Percentiles rank a stretch among this genome's conserved stretches.
Evolutionary conservation across 2,113 vertebrate species (phyloP).

Genomic region (Lepus americanus): DNA sequence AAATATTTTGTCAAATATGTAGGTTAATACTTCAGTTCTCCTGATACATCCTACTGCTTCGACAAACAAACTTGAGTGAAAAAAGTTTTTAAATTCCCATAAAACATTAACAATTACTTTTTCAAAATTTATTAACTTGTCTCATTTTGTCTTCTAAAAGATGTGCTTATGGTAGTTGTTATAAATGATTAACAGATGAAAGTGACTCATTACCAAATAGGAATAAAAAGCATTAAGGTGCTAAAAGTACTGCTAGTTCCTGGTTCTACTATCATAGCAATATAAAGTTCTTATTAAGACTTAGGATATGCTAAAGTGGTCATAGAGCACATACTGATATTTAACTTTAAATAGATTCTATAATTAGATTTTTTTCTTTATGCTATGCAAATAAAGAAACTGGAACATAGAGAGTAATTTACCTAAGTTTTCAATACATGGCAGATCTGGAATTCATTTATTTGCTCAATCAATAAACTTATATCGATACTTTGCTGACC

Average conservation of each 20-base stretch:
- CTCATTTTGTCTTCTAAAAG: conserved; percentile 19
- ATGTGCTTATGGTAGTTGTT: neutral
- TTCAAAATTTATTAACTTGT: neutral
- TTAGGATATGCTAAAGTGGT: neutral
- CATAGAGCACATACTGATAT: neutral
- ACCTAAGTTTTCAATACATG: neutral
- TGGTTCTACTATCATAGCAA: neutral
- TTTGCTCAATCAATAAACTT: conserved; percentile 9
- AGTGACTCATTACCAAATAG: neutral
- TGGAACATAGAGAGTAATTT: neutral
- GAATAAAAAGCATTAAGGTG: neutral
- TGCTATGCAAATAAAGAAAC: neutral
- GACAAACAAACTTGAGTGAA: neutral
- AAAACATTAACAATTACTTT: neutral
- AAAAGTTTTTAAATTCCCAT: neutral
- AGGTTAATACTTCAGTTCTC: neutral
- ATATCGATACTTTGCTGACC: neutral
- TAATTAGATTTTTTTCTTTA: neutral
- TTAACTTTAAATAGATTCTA: neutral
- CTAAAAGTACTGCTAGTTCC: neutral
- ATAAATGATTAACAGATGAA: neutral
- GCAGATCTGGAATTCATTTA: neutral
- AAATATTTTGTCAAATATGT: neutral
- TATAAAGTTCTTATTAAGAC: neutral
- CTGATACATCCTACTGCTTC: neutral